A percentile compares a stretch with the other conserved stretches of the same genome.
These are phyloP conservation scores for Struthio camelus DNA, from an alignment of 2,113 vertebrate genomes.

Conservation along the genomic window DNA sequence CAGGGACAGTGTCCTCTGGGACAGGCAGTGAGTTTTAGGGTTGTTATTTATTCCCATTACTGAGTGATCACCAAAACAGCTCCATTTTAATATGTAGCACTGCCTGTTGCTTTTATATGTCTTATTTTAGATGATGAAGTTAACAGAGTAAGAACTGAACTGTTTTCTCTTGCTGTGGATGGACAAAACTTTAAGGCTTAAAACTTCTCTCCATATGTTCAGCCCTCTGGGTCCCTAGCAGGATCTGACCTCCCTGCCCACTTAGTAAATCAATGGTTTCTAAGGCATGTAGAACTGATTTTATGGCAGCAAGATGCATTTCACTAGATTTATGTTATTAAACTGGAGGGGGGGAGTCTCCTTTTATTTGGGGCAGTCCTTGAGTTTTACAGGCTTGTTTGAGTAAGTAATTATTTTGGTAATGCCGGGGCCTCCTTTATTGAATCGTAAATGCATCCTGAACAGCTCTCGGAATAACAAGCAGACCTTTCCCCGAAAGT, in stretches of 20 bases:
- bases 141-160: not conserved
- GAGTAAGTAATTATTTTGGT: conserved; percentile 80
- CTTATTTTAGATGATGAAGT: not conserved
- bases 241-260: conserved; percentile 55
- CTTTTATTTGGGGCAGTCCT: conserved; percentile 70
- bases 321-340: conserved; percentile 78
- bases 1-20: too few relatives aligned
- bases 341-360: conserved; percentile 57
- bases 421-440: conserved; percentile 75
- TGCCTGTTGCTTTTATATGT: not conserved
- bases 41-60: not conserved
- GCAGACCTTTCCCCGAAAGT: conserved; percentile 45
- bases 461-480: conserved; percentile 51
- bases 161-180: not conserved
- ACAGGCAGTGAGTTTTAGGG: not conserved
- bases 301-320: conserved; percentile 76
- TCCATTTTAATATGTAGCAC: not conserved
- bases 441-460: conserved; percentile 76
- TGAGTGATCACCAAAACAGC: not conserved
- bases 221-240: conserved; percentile 12
- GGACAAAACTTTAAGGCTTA: conserved; percentile 14
- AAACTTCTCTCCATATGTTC: conserved; percentile 16
- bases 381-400: conserved; percentile 77
- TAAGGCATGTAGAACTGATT: conserved; percentile 67
- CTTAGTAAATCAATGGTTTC: conserved; percentile 66